phyloP scores from a whole-genome alignment of 2,113 vertebrate genomes.

The Eolophus roseicapilla region DNA sequence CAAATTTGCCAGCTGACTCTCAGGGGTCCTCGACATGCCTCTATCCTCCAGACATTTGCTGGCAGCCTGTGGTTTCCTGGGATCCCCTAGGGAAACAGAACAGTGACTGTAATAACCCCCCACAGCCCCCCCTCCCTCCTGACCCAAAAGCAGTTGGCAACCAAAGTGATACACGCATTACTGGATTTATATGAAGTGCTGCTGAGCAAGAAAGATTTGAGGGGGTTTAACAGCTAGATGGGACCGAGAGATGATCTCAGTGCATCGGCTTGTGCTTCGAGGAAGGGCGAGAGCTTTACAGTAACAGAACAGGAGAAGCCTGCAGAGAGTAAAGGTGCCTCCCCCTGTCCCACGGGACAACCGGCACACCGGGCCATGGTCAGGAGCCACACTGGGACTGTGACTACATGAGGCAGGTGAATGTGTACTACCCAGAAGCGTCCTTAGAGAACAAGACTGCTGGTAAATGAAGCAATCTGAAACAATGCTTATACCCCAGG shows the following conservation, averaged over 20 bases:
- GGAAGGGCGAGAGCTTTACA: background rate
- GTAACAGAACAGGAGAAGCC: background rate
- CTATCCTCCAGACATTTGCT: background rate
- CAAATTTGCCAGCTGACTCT: constrained; percentile 28
- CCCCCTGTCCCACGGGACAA: background rate
- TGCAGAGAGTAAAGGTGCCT: background rate
- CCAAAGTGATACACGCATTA: constrained; percentile 52
- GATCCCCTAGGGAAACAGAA: background rate
- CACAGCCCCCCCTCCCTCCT: background rate
- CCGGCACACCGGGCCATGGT: accelerated
- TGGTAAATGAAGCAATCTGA: background rate
- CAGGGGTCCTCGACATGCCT: background rate
- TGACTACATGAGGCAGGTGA: accelerated
- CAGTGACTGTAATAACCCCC: constrained; percentile 6
- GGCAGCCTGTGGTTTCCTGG: background rate
- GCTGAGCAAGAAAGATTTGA: constrained; percentile 68
- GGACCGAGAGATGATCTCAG: constrained; percentile 68
- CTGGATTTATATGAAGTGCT: constrained; percentile 71
- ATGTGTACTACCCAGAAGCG: accelerated
- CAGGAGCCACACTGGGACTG: accelerated
- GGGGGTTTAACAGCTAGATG: constrained; percentile 64
- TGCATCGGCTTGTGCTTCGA: constrained; percentile 34
- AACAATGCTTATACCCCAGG: background rate
- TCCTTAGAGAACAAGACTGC: background rate
- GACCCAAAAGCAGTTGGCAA: constrained; percentile 53